Base-by-base conservation (phyloP, 2,113 vertebrate genomes). In the Columbina picui region DNA sequence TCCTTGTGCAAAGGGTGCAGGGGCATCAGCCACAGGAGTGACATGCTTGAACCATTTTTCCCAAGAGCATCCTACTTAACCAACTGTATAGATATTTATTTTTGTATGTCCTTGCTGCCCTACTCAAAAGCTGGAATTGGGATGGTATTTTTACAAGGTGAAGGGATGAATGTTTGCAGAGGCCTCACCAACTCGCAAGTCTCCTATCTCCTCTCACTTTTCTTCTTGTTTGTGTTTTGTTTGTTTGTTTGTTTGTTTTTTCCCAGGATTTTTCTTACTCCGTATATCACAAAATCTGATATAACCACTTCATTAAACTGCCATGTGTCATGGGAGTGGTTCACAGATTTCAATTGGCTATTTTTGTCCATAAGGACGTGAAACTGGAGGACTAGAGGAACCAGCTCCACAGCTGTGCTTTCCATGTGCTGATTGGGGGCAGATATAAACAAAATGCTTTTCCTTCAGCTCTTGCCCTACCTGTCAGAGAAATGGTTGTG, bases 401-500 rank as follows among this genome's bases (percentile, higher is more conserved):
- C 56, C 25, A 84, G 68, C 21, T 83, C 43, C 12, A 38, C 82
- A 96, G 93, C 85, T 95, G 70, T 59, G 57, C 93, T 95, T 96
- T 93, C 76, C 34, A 39, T 67, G 23, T 90, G 53, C 60, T 63
- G 77, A 87, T 88, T 92, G 57, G 67, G 56, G 87, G 52, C 55
- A 93, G 82, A 83, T 82, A 61, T 43, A 96, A 97, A 96, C 92
- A 96, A 87, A 97, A 80, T 59, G 70, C 77, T 96, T 52, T 89
- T 96, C 53, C 77, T 64, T 77, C 0, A 97, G 71, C 81, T 84
- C 70, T 96, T 1, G 11, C 80, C 78, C 89, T 94, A 94, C 97
- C 92, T 98, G 96, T 97, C 84, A 95, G 83, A 89, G 93, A 97
- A 98, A 96, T 90, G 87, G 88, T 98, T 98, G 91, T 98, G 97